Evolutionary conservation across 2,113 vertebrate species (phyloP), one percentile per base, ranked within the genome.

Genomic region (Zosterops hypoxanthus): DNA sequence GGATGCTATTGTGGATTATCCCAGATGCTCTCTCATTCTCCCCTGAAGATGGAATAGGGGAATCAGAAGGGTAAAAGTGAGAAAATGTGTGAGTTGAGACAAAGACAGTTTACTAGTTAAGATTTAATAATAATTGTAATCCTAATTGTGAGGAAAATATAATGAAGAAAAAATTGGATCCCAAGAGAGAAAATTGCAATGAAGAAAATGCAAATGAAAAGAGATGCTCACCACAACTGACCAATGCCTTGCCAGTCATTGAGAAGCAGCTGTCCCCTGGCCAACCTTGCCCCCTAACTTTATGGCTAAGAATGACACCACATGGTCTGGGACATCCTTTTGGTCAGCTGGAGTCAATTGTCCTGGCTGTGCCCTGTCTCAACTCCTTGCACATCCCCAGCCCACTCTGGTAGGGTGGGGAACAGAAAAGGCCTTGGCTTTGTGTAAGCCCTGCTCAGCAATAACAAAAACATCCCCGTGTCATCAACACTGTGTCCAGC

Each of bases 251-350:
- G 31, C 9, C 26, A 55, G 11, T 29, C 28, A 29, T 25, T 2
- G 1, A 31, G 53, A 47, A 79, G 14, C 1, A 0, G 5, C 9
- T 29, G 29, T 2, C 10, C 31, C 14, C 18, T 11, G 4, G 2
- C 20, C 46, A 68, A 20, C 6, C 14, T 70, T 29, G 8, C 0
- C 4, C 42, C 16, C 24, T 3, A 10, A 49, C 23, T 60, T 65
- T 60, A 64, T 17, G 44, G 5, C 72, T 77, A 33, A 52, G 17
- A 36, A 47, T n/a, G 36, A n/a, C 3, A 10, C 28, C 25, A 29
- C 8, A n/a, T 8, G 7, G 18, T n/a, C 17, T 34, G 44, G 66
- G 24, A 44, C 9, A 70, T 10, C 16, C 21, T 18, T 55, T 55
- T 49, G 56, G 82, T 17, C 41, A 50, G 6, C 0, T 50, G 44